Conservation (phyloP, 2,113 vertebrate species). For the Tyto alba region DNA sequence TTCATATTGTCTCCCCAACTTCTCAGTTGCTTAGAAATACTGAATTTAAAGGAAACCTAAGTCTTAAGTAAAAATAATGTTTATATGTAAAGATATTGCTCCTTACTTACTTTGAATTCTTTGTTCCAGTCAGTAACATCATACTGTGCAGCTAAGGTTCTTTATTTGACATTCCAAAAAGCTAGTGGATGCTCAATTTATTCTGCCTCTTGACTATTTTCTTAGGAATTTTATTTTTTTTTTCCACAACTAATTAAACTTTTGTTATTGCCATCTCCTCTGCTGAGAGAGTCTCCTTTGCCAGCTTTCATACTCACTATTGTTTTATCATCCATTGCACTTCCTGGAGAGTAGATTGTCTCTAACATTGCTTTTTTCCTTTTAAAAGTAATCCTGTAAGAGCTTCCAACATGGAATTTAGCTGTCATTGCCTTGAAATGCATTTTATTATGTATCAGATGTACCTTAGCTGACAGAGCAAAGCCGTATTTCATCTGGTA, state of each 20-base stretch:
- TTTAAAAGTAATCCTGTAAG: neutral
- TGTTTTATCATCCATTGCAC: conserved; percentile 19
- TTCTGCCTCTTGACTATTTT: conserved; percentile 22
- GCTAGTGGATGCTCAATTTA: neutral
- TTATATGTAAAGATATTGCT: neutral
- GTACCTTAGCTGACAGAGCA: neutral
- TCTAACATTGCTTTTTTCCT: neutral
- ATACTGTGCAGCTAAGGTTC: neutral
- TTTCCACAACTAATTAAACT: conserved; percentile 22
- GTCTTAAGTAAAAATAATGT: neutral
- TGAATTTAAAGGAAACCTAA: neutral
- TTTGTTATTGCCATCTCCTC: neutral
- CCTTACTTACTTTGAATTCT: neutral
- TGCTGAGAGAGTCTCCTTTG: neutral
- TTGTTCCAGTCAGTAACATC: neutral
- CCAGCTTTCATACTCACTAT: conserved; percentile 5
- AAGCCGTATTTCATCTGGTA: neutral
- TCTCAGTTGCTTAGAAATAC: neutral
- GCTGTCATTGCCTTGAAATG: neutral
- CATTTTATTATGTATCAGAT: neutral
- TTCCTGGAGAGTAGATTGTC: conserved; percentile 26
- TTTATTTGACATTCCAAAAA: conserved; percentile 25
- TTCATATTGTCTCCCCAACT: neutral
- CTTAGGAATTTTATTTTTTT: conserved; percentile 35
- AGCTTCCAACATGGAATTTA: neutral